phyloP scores from a whole-genome alignment of 1,140 invertebrate genomes.

The Drosophila athabasca region DNA sequence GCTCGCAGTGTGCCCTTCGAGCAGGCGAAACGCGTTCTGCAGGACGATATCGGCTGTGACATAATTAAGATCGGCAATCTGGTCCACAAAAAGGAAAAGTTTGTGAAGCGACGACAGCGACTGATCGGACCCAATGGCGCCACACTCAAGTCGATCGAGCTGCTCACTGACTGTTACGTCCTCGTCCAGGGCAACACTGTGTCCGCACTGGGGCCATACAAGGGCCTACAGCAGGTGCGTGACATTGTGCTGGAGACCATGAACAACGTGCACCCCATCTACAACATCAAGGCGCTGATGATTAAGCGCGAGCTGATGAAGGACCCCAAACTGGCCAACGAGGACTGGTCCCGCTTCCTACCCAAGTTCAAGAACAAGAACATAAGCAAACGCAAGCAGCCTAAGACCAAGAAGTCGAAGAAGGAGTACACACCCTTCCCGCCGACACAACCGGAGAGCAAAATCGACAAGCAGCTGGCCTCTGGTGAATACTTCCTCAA shows the following conservation, averaged over 20 bases:
- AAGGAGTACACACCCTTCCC: conserved; percentile 99
- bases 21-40: conserved; percentile 92
- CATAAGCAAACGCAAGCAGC: conserved; percentile 92
- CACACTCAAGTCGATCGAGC: conserved; percentile 98
- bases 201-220: conserved; percentile 96
- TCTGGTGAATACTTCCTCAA: conserved; percentile 98
- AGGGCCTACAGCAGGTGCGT: conserved; percentile 95
- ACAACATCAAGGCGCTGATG: conserved; percentile 99
- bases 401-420: conserved; percentile 93
- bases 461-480: conserved; percentile 97
- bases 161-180: conserved; percentile 99
- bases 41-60: conserved; percentile 96
- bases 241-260: conserved; percentile 98
- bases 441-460: conserved; percentile 95
- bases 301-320: conserved; percentile 97
- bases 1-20: conserved; percentile 98
- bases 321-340: conserved; percentile 95
- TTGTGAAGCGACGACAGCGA: conserved; percentile 97
- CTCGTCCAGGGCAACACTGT: conserved; percentile 99
- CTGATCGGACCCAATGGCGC: conserved; percentile 98
- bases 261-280: conserved; percentile 99
- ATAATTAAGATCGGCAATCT: conserved; percentile 98
- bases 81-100: conserved; percentile 96
- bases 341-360: conserved; percentile 98
- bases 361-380: conserved; percentile 98